Evolutionary conservation across 1,140 invertebrate genomes (phyloP).

Genomic region (Geopemphigus sp.): DNA sequence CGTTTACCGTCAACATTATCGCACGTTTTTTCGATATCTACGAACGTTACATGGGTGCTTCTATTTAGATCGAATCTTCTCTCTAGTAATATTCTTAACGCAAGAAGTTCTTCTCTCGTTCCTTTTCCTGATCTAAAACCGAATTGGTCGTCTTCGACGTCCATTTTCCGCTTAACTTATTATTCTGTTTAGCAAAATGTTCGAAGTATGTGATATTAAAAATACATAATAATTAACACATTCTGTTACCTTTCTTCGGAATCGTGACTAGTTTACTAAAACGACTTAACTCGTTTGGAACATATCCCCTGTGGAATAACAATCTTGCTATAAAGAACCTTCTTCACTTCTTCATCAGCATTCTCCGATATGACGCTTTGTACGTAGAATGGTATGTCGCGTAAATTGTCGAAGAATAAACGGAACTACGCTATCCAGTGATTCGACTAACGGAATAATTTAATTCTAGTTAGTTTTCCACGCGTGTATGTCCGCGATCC

Average conservation of each 20-base stretch:
- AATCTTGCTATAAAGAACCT: not conserved
- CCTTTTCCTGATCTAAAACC: too few species aligned
- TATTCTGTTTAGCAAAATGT: slow-evolving; percentile 11
- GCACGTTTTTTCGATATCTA: not conserved
- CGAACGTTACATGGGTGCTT: not conserved
- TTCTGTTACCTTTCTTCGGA: slow-evolving; percentile 14
- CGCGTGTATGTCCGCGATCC: too few species aligned
- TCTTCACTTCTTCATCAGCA: not conserved
- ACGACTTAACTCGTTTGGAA: slow-evolving; percentile 21
- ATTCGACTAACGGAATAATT: too few species aligned
- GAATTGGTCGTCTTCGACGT: slow-evolving; percentile 1
- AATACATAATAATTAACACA: slow-evolving; percentile 9
- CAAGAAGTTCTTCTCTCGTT: not conserved
- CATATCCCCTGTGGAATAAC: slow-evolving; percentile 1
- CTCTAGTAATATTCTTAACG: not conserved
- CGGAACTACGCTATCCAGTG: too few species aligned
- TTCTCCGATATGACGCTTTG: slow-evolving; percentile 4
- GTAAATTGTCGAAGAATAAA: too few species aligned
- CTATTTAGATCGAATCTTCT: too few species aligned
- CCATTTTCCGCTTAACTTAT: not conserved
- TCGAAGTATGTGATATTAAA: slow-evolving; percentile 20
- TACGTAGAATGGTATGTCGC: too few species aligned
- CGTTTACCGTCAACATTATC: not conserved
- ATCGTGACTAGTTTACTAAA: slow-evolving; percentile 10
- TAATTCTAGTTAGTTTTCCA: too few species aligned